A percentile compares a stretch with the other conserved stretches of the same genome.
Evolutionary conservation across 2,888 invertebrate species (phyloP).

Genomic region (Drymonia ruficornis): DNA sequence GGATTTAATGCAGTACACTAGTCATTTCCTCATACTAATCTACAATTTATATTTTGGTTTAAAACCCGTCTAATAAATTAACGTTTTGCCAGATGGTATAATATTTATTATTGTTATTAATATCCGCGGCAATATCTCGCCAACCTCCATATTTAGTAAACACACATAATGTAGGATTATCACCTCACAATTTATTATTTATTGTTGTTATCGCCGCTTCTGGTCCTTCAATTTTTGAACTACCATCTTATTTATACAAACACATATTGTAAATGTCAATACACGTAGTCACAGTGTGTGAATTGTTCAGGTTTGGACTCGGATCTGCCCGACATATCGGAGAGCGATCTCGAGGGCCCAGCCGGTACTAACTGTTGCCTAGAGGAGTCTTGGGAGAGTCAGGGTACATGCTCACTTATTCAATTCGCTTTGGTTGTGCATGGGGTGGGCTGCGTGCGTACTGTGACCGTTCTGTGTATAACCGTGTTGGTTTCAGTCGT

Average conservation of each 20-base stretch:
- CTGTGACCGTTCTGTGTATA: slow-evolving; percentile 15
- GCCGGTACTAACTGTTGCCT: slow-evolving; percentile 82
- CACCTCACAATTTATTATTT: slow-evolving; percentile 4
- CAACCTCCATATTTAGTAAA: neutral
- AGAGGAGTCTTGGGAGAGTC: slow-evolving; percentile 82
- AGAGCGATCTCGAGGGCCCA: slow-evolving; percentile 79
- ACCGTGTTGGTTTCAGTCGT: slow-evolving; percentile 5
- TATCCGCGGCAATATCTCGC: neutral
- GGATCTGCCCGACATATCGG: slow-evolving; percentile 76
- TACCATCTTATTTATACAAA: slow-evolving; percentile 14
- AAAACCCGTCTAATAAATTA: neutral
- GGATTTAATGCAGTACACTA: no score
- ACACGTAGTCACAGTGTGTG: slow-evolving; percentile 44
- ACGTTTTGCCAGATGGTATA: neutral
- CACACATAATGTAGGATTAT: neutral
- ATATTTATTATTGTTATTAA: neutral
- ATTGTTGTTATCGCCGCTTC: slow-evolving; percentile 20
- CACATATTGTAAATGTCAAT: slow-evolving; percentile 9
- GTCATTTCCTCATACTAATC: no score
- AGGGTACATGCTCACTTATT: slow-evolving; percentile 69
- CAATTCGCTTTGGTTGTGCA: slow-evolving; percentile 66
- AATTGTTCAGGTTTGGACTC: slow-evolving; percentile 80
- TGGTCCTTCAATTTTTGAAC: slow-evolving; percentile 63
- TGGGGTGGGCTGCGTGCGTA: slow-evolving; percentile 55
- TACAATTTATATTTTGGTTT: no score